Base-by-base conservation (phyloP, 2,888 invertebrate genomes). In the Cremastobaeus sp. region DNA sequence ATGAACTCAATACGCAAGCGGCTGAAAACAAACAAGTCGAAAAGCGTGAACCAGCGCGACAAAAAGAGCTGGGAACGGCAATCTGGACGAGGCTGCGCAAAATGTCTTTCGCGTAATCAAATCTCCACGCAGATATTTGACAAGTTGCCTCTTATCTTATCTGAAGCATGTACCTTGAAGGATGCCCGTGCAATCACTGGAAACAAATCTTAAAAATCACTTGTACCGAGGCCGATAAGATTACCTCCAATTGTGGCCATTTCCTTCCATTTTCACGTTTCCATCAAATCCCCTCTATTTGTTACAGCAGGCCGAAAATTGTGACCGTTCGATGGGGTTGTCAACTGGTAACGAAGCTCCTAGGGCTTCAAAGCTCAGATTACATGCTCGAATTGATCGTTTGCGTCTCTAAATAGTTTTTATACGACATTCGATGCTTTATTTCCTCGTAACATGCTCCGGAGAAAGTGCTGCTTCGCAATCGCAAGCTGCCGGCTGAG, bases 331-430 rank as follows among this genome's bases (percentile, higher is more conserved):
- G 45, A 45, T 17, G 18, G 18, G 59, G 37, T 60, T 47, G 35
- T 18, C 18, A 47, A 37, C 37, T 35, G 35, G 37, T 15, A 48
- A 60, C 25, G 28, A 28, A 37, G 30, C 11, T 37, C n/a, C 28
- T 50, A 62, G 5, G 62, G 62, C 50, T 62, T 62, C 62, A 39
- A 62, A 62, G 62, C 62, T 41, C 39, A 6, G 39, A 50, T 62
- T 62, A 62, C 50, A 14, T 18, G 62, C 50, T 62, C 37, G 50
- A 62, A 62, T 41, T 50, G 62, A 62, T 62, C 62, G 62, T 50
- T 30, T 32, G 39, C 41, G 39, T 50, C 30, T 50, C 62, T 41
- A 48, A 39, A 48, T 39, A 48, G 12, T 30, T 62, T 39, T 37
- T n/a, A 21, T 14, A 28, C 15, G 57, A 34, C 12, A 60, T 18